These are phyloP conservation scores for Idaea biselata DNA, from an alignment of 2,888 invertebrate genomes.

Conservation along the genomic window DNA sequence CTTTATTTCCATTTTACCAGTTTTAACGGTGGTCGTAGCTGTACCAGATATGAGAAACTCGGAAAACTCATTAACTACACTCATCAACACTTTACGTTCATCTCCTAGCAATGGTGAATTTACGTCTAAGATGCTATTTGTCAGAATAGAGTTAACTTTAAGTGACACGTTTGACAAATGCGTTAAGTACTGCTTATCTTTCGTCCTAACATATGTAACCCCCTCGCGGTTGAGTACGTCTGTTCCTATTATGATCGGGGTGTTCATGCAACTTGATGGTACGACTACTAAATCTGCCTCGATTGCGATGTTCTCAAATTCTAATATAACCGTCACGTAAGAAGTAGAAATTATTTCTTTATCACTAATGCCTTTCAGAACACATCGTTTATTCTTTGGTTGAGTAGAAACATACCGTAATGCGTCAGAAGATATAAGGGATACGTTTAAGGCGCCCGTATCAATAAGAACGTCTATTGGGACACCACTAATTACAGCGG, in stretches of 20 bases:
- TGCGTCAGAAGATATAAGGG: slow-evolving; percentile 22
- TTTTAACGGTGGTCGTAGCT: slow-evolving; percentile 28
- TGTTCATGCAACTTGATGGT: neutral
- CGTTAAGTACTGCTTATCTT: neutral
- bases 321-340: slow-evolving; percentile 20
- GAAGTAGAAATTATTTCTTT: slow-evolving; percentile 13
- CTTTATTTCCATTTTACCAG: slow-evolving; percentile 29
- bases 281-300: neutral
- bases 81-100: neutral
- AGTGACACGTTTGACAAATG: neutral
- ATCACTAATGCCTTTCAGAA: slow-evolving; percentile 12
- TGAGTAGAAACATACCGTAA: slow-evolving; percentile 21
- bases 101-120: neutral
- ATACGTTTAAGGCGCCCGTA: slow-evolving; percentile 22
- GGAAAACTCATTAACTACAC: slow-evolving; percentile 10
- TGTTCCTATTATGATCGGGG: neutral
- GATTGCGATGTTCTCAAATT: slow-evolving; percentile 15
- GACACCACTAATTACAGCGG: slow-evolving; percentile 1
- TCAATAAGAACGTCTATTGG: slow-evolving; percentile 31
- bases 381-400: slow-evolving; percentile 13
- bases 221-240: neutral
- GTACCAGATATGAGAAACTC: slow-evolving; percentile 28
- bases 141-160: no score
- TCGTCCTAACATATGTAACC: neutral
- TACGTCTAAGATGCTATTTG: neutral